Percentiles rank a stretch among this genome's conserved stretches.
Conservation (phyloP, 2,888 invertebrate genomes). For the Apotomis turbidana region DNA sequence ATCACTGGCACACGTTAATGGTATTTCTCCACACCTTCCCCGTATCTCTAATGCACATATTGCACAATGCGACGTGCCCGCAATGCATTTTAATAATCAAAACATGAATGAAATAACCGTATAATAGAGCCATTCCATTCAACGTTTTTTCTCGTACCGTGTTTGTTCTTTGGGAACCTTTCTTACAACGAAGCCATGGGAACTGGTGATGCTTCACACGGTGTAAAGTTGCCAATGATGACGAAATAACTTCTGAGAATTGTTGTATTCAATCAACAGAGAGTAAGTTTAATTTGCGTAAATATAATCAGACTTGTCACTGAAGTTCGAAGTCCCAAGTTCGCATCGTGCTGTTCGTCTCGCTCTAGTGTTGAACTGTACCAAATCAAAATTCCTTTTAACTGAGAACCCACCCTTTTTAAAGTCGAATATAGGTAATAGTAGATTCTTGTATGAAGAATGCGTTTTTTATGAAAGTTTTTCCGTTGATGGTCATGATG, state of each 20-base stretch:
- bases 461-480: too few species aligned
- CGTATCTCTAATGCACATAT: not conserved
- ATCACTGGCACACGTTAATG: not conserved
- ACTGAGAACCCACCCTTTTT: too few species aligned
- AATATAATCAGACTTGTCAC: not conserved
- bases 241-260: conserved; percentile 29
- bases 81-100: conserved; percentile 24
- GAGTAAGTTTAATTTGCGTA: not conserved
- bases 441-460: too few species aligned
- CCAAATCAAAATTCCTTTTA: too few species aligned
- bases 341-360: too few species aligned
- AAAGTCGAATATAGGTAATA: too few species aligned
- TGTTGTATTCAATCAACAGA: conserved; percentile 10
- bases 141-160: conserved; percentile 27
- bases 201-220: conserved; percentile 74
- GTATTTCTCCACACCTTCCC: not conserved
- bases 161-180: conserved; percentile 65
- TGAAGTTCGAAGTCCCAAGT: not conserved
- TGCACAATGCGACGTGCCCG: not conserved
- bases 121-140: conserved; percentile 40
- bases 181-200: conserved; percentile 54
- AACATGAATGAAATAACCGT: conserved; percentile 38
- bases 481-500: too few species aligned
- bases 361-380: too few species aligned
- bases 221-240: conserved; percentile 43